phyloP scores from a whole-genome alignment of 1,140 invertebrate species.

The fruit fly (Drosophila melanogaster) region Release_6_plus_ISO1_MT NT_037436.4:11352001-11352500 shows the following conservation, averaged over 20 bases:
- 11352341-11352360: constrained; percentile 22
- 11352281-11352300: constrained; percentile 34
- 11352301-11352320: constrained; percentile 34
- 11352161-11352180: not conserved
- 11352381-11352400: constrained; percentile 37
- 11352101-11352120: constrained; percentile 24
- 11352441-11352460: not conserved
- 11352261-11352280: constrained; percentile 24
- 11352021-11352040: constrained; percentile 8
- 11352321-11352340: constrained; percentile 19
- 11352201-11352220: not conserved
- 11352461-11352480: too few relatives aligned
- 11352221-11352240: not conserved
- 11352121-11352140: constrained; percentile 9
- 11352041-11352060: constrained; percentile 31
- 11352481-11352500: too few relatives aligned
- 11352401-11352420: constrained; percentile 9
- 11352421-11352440: constrained; percentile 16
- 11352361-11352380: constrained; percentile 50
- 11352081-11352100: constrained; percentile 9
- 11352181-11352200: not conserved
- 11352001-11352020: not conserved
- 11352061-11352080: constrained; percentile 20
- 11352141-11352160: not conserved
- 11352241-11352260: constrained; percentile 7